Conservation (phyloP, 2,113 vertebrate species). For the Propithecus coquereli region DNA sequence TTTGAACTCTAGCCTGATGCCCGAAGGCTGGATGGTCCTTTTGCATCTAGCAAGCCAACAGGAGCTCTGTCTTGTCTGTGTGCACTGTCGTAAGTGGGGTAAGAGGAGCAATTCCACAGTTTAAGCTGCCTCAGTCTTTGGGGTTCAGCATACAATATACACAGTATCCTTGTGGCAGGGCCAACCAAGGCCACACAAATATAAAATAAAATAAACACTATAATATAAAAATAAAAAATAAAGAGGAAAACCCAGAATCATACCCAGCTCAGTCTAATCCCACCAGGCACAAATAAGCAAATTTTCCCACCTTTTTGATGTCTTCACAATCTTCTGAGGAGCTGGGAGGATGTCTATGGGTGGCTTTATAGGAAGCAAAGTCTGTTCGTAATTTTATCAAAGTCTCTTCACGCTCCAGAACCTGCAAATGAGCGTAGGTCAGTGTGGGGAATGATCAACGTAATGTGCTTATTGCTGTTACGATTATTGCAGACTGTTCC, state of each 20-base stretch:
- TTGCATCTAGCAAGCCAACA: not conserved
- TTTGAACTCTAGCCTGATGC: not conserved
- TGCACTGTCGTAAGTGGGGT: not conserved
- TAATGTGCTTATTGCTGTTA: not conserved
- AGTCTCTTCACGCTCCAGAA: constrained; percentile 76
- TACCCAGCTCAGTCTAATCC: not conserved
- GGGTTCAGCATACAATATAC: not conserved
- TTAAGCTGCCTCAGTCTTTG: not conserved
- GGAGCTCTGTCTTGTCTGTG: not conserved
- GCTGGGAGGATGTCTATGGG: constrained; percentile 77
- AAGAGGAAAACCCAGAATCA: not conserved
- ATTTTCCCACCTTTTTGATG: constrained; percentile 77
- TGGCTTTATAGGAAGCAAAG: constrained; percentile 81
- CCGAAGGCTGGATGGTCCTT: not conserved
- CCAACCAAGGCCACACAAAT: not conserved
- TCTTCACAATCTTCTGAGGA: constrained; percentile 74
- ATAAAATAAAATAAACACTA: not conserved
- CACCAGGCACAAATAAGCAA: not conserved
- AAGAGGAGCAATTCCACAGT: not conserved
- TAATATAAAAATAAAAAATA: constrained; percentile 2
- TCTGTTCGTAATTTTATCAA: constrained; percentile 78
- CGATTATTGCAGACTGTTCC: not conserved
- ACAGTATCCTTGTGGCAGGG: not conserved
- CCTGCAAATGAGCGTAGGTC: constrained; percentile 52
- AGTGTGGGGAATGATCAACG: not conserved